A percentile compares a stretch with the other conserved stretches of the same genome.
Conservation (phyloP, 2,113 vertebrate species). For the Chamaea fasciata region DNA sequence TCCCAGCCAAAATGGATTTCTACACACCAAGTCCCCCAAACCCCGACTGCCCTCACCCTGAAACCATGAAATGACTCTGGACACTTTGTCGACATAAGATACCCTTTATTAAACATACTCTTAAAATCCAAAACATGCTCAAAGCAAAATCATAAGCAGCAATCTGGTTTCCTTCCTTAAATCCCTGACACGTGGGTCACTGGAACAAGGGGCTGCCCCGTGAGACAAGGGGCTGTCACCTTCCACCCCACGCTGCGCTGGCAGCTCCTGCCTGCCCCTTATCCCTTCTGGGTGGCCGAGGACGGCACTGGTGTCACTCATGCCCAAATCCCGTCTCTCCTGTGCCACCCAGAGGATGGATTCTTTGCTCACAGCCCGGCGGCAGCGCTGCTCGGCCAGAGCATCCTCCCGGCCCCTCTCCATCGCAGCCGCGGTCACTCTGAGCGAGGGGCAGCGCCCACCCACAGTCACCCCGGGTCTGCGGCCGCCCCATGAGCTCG, state of each 20-base stretch:
- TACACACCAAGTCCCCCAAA: no score
- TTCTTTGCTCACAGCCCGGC: background rate
- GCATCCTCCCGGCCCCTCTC: background rate
- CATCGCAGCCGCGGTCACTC: background rate
- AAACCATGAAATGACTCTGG: accelerated
- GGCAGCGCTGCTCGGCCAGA: background rate
- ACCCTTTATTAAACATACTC: constrained; percentile 57
- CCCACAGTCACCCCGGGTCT: background rate
- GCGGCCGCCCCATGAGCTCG: accelerated
- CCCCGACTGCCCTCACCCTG: accelerated
- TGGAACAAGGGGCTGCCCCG: background rate
- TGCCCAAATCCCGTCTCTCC: background rate
- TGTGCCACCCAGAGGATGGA: background rate
- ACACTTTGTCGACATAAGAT: background rate
- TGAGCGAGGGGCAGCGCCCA: accelerated
- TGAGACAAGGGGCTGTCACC: background rate
- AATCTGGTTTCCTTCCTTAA: constrained; percentile 18
- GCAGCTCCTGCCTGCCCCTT: background rate
- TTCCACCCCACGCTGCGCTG: background rate
- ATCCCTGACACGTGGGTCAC: background rate
- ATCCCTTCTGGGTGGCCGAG: background rate
- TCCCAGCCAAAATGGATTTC: background rate
- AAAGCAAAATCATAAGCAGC: constrained; percentile 39
- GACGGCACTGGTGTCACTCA: background rate
- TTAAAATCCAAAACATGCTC: constrained; percentile 48